phyloP scores from a whole-genome alignment of 2,113 vertebrate species.

The Benitochromis conjunctus region DNA sequence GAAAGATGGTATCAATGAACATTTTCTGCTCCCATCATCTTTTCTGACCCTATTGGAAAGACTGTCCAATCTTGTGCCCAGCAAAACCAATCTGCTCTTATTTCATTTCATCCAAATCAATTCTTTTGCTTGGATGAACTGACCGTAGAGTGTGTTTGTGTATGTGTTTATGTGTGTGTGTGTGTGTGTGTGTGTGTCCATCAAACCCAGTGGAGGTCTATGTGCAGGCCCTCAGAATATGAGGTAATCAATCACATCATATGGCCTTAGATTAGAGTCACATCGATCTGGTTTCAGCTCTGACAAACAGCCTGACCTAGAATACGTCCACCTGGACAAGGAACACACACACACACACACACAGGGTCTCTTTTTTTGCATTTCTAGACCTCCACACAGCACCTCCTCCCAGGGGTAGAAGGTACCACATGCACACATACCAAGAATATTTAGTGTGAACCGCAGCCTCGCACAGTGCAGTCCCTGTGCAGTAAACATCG shows the following conservation, averaged over 20 bases:
- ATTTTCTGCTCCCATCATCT: constrained; percentile 58
- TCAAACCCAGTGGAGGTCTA: constrained; percentile 27
- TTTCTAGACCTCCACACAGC: constrained; percentile 28
- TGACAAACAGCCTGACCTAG: constrained; percentile 62
- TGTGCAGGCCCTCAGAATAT: constrained; percentile 49
- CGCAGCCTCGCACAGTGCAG: constrained; percentile 50
- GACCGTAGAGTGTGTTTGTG: background rate
- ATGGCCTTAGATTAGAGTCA: constrained; percentile 58
- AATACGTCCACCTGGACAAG: constrained; percentile 54
- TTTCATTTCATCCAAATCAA: constrained; percentile 54
- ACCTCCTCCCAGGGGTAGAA: constrained; percentile 18
- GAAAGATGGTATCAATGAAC: constrained; percentile 55
- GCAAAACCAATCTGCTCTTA: constrained; percentile 57
- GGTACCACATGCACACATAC: constrained; percentile 59
- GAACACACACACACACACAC: background rate
- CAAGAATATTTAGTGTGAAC: constrained; percentile 60
- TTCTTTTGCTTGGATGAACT: constrained; percentile 50
- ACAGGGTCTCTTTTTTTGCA: constrained; percentile 24
- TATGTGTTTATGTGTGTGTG: constrained; percentile 5
- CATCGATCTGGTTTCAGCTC: constrained; percentile 60
- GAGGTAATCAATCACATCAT: constrained; percentile 68
- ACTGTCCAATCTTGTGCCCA: constrained; percentile 29
- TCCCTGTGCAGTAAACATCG: constrained; percentile 59
- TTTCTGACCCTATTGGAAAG: constrained; percentile 33
- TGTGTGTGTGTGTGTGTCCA: constrained; percentile 11